These are phyloP conservation scores for Hybognathus amarus DNA, from an alignment of 2,797 vertebrate genomes.

Conservation along the genomic window DNA sequence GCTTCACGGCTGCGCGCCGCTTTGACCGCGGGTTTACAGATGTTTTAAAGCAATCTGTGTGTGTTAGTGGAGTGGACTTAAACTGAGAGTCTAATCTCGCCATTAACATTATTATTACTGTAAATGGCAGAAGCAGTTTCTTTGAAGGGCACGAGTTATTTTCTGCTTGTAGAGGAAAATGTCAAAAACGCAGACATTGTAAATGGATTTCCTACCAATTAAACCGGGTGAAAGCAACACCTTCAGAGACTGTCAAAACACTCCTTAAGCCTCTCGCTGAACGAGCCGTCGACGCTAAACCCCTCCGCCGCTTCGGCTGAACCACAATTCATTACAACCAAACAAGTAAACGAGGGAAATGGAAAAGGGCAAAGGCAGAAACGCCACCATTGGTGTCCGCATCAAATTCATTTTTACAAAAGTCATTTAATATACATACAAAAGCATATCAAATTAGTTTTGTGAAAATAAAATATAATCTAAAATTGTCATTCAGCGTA, in stretches of 20 bases:
- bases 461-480: too few relatives aligned
- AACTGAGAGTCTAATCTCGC: background rate
- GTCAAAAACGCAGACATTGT: conserved; percentile 4
- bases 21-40: background rate
- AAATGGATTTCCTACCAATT: conserved; percentile 50
- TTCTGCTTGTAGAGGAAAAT: conserved; percentile 33
- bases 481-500: too few relatives aligned
- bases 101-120: conserved; percentile 28
- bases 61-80: background rate
- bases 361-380: background rate
- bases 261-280: background rate
- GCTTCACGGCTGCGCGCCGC: background rate
- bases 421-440: background rate
- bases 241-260: conserved; percentile 29
- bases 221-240: conserved; percentile 39
- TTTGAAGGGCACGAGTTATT: conserved; percentile 28
- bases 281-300: background rate
- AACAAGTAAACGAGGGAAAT: background rate
- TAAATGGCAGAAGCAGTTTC: background rate
- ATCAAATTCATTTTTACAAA: background rate
- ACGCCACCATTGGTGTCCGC: background rate
- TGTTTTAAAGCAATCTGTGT: conserved; percentile 5
- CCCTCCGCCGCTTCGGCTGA: background rate
- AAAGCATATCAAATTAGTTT: too few relatives aligned
- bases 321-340: conserved; percentile 20